These are phyloP conservation scores for Dromococcyx pavoninus DNA, from an alignment of 2,797 vertebrate genomes.

Conservation along the genomic window DNA sequence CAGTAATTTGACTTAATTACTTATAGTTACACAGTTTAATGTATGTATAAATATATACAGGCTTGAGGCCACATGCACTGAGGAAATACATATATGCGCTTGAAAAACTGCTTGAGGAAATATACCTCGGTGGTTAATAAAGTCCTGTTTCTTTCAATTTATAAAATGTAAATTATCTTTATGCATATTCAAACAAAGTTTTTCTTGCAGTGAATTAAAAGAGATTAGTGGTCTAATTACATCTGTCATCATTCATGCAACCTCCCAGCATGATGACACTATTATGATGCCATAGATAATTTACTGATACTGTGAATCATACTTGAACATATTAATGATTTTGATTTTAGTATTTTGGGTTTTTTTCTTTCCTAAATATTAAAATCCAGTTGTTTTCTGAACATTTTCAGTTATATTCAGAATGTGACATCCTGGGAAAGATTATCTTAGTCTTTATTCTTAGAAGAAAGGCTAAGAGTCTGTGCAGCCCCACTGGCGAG, in stretches of 20 bases:
- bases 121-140: not conserved
- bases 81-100: not conserved
- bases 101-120: not conserved
- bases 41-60: not conserved
- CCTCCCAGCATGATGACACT: not conserved
- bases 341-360: not conserved
- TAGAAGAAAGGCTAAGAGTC: not conserved
- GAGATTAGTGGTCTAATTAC: constrained; percentile 1
- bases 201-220: not conserved
- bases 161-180: not conserved
- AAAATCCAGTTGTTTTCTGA: not conserved
- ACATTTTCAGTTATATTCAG: not conserved
- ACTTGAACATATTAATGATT: not conserved
- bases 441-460: not conserved
- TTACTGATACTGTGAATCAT: not conserved
- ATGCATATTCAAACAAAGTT: not conserved
- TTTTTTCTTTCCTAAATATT: not conserved
- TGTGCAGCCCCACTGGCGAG: not conserved
- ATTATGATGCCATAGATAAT: not conserved
- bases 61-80: not conserved
- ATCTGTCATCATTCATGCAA: not conserved
- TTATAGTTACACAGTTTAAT: not conserved
- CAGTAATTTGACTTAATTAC: not conserved
- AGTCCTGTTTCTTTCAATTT: not conserved
- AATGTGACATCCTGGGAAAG: not conserved